These are phyloP conservation scores for Uria aalge DNA, from an alignment of 2,113 vertebrate species.

Conservation along the genomic window DNA sequence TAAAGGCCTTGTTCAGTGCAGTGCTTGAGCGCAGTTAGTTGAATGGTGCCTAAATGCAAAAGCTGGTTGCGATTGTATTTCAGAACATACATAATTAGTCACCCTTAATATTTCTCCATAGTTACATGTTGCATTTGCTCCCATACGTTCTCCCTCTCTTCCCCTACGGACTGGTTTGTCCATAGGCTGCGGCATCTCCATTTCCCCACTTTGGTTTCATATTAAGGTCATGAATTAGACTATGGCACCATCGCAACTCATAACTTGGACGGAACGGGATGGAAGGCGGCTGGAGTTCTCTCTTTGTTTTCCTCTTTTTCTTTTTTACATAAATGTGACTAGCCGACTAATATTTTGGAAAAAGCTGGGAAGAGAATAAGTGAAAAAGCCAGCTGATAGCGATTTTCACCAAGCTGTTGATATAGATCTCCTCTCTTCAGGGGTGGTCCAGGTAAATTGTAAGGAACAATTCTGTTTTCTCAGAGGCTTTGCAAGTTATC, in stretches of 20 bases:
- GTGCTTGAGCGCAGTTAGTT: not conserved
- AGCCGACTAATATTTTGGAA: not conserved
- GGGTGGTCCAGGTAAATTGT: not conserved
- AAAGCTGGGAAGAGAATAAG: not conserved
- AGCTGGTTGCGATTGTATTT: not conserved
- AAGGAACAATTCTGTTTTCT: not conserved
- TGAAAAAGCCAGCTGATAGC: not conserved
- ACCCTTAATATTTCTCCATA: not conserved
- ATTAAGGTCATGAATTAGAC: not conserved
- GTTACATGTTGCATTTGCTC: not conserved
- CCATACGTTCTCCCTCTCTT: not conserved
- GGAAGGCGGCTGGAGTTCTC: not conserved
- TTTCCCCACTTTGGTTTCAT: not conserved
- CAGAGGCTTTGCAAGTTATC: not conserved
- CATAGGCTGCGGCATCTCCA: not conserved
- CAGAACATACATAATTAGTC: not conserved
- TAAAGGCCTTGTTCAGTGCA: not conserved
- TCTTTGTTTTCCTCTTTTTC: not conserved
- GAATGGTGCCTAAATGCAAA: not conserved
- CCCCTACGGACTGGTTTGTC: not conserved
- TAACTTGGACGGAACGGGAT: not conserved
- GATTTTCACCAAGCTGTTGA: conserved; percentile 21
- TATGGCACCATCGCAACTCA: not conserved
- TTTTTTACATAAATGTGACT: not conserved
- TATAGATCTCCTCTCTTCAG: conserved; percentile 34